phyloP scores from a whole-genome alignment of 2,797 vertebrate species.

The Phaenicophaeus curvirostris region DNA sequence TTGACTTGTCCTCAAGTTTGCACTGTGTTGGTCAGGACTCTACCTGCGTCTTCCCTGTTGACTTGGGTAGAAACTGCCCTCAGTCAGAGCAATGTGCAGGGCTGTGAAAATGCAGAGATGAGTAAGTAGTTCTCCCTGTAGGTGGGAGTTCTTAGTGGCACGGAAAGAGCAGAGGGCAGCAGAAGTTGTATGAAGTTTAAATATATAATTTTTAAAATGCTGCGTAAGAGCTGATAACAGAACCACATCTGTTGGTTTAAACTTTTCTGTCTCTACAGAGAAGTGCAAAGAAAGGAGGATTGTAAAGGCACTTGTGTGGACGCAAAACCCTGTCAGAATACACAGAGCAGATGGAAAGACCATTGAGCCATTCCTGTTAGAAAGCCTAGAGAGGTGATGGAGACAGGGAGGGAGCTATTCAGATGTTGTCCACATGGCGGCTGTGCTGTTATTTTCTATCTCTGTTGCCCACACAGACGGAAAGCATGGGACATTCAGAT shows the following conservation, averaged over 20 bases:
- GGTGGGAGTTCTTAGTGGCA: background rate
- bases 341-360: background rate
- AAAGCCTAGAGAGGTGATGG: background rate
- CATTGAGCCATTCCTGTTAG: background rate
- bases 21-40: background rate
- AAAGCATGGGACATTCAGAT: background rate
- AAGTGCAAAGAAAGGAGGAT: background rate
- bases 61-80: background rate
- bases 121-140: background rate
- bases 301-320: background rate
- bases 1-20: background rate
- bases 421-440: background rate
- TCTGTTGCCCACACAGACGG: background rate
- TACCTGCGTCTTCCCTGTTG: background rate
- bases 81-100: fast-evolving
- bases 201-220: background rate
- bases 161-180: background rate
- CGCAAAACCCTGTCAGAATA: background rate
- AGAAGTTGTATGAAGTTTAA: background rate
- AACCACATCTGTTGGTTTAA: too few relatives aligned
- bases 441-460: background rate
- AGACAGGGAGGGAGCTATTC: background rate
- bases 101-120: background rate
- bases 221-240: too few relatives aligned
- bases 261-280: background rate